Percentiles rank a stretch among this genome's conserved stretches.
Conservation (phyloP, 2,113 vertebrate species). For the Gnathonemus longibarbis region DNA sequence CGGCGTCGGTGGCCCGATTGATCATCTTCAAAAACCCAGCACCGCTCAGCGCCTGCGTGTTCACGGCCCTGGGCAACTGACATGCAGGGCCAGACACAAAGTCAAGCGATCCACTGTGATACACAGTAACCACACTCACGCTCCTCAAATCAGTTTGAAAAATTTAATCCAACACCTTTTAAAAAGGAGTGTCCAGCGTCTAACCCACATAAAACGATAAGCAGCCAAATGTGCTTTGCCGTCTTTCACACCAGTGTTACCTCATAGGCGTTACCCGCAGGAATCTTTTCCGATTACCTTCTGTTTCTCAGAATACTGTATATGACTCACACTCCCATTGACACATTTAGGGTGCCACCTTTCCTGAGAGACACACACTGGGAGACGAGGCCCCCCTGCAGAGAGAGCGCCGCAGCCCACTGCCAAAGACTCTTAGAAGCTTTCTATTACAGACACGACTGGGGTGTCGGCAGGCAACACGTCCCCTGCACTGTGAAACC, state of each 20-base stretch:
- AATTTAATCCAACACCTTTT: not conserved
- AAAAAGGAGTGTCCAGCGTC: not conserved
- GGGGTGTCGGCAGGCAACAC: not conserved
- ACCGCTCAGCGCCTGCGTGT: slow-evolving; percentile 84
- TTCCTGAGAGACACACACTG: not conserved
- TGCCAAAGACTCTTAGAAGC: not conserved
- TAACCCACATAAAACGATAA: not conserved
- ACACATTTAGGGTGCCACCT: not conserved
- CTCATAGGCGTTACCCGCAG: not conserved
- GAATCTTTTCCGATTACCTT: not conserved
- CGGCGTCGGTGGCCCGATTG: slow-evolving; percentile 86
- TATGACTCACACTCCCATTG: not conserved
- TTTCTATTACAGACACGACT: not conserved
- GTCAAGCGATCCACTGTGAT: not conserved
- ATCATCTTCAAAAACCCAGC: slow-evolving; percentile 95
- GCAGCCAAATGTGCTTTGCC: not conserved
- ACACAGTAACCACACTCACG: not conserved
- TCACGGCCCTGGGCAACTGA: slow-evolving; percentile 84
- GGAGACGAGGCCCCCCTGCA: not conserved
- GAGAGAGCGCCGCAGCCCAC: not conserved
- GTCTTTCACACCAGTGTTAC: not conserved
- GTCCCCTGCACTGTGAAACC: not conserved
- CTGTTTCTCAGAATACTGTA: not conserved
- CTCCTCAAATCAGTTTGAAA: not conserved
- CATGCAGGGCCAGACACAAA: not conserved